Percentiles rank a stretch among this genome's conserved stretches.
Evolutionary conservation across 53 echinoderm and acorn worm species (phyloP).

Genomic region (Echinometra lucunter): DNA sequence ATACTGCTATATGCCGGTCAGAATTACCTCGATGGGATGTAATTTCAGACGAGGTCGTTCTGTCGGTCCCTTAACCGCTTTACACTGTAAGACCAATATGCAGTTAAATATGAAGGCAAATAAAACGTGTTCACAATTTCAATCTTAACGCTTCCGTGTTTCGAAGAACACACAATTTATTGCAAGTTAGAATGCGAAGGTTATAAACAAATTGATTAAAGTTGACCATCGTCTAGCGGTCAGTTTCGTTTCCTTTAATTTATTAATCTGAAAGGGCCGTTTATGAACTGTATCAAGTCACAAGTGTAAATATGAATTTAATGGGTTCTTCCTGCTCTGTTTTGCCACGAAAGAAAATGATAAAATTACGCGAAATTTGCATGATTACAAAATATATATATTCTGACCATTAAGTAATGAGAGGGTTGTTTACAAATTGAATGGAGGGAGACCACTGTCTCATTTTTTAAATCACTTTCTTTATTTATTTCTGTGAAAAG

Average conservation of each 20-base stretch:
- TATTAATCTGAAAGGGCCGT: background rate
- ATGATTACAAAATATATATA: too few species aligned
- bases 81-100: background rate
- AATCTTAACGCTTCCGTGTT: background rate
- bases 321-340: too few species aligned
- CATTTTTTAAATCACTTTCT: too few species aligned
- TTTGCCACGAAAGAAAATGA: too few species aligned
- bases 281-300: background rate
- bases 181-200: background rate
- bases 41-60: background rate
- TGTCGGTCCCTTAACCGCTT: background rate
- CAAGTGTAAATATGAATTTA: too few species aligned
- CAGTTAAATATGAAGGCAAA: background rate
- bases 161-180: background rate
- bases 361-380: too few species aligned
- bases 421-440: too few species aligned
- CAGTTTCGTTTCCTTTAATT: background rate
- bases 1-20: slow-evolving; percentile 10
- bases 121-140: background rate
- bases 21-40: background rate
- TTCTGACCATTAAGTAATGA: too few species aligned
- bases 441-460: too few species aligned
- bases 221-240: background rate
- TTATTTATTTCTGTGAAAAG: too few species aligned
- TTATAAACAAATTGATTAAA: background rate